Evolutionary conservation across 2,113 vertebrate species (phyloP).

Genomic region (Engraulis encrasicolus): DNA sequence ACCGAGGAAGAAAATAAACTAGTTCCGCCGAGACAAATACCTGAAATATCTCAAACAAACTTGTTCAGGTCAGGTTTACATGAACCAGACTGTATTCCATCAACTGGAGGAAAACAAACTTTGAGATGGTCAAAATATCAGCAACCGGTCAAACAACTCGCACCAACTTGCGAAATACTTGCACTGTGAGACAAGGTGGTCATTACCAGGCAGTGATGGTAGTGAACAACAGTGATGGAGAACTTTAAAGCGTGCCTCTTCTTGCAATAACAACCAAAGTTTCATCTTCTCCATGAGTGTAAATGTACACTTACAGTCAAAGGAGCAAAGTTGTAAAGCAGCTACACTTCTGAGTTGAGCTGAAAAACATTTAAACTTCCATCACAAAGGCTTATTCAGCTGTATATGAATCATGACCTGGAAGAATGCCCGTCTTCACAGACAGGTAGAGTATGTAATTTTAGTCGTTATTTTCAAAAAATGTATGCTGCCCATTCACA

Average conservation of each 20-base stretch:
- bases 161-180: neutral
- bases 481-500: no score
- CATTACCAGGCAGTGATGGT: neutral
- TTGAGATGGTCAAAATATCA: neutral
- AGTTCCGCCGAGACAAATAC: constrained; percentile 6
- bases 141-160: neutral
- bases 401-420: no score
- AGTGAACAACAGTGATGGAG: neutral
- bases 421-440: no score
- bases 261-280: neutral
- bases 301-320: neutral
- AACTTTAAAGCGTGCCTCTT: neutral
- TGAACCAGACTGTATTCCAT: neutral
- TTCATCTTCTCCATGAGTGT: neutral
- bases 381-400: no score
- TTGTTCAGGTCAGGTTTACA: neutral
- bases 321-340: neutral
- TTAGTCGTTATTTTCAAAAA: no score
- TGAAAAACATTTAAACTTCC: no score
- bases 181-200: neutral
- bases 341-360: no score
- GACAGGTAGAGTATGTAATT: no score
- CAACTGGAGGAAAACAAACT: neutral
- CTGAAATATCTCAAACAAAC: neutral
- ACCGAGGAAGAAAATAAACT: neutral